Conservation (phyloP, 2,888 invertebrate genomes). For the Fabriciana adippe region DNA sequence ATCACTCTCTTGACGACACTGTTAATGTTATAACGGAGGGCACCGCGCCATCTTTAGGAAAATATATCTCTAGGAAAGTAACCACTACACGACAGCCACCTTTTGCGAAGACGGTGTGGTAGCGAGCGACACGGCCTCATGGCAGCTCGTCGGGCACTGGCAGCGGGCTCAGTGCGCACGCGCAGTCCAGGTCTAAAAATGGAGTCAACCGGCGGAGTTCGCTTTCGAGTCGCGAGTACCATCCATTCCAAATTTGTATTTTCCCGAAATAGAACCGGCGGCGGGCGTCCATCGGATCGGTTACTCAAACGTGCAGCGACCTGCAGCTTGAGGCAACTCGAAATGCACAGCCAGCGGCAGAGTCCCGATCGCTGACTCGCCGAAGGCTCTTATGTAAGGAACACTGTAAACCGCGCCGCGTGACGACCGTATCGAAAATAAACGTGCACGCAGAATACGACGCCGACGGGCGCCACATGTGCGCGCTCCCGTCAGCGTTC, state of each 20-base stretch:
- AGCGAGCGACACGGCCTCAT: constrained; percentile 75
- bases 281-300: constrained; percentile 80
- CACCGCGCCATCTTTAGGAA: constrained; percentile 57
- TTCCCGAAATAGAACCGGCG: constrained; percentile 87
- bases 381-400: constrained; percentile 70
- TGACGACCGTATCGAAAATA: constrained; percentile 80
- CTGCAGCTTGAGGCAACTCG: constrained; percentile 67
- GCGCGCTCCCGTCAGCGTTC: constrained; percentile 71
- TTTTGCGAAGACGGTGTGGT: constrained; percentile 54
- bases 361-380: constrained; percentile 51
- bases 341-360: constrained; percentile 54
- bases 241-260: constrained; percentile 91
- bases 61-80: constrained; percentile 42
- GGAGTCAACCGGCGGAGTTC: constrained; percentile 79
- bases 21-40: constrained; percentile 28
- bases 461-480: constrained; percentile 75
- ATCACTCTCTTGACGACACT: constrained; percentile 37
- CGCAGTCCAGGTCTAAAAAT: constrained; percentile 82
- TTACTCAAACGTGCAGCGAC: constrained; percentile 79
- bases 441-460: constrained; percentile 68
- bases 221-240: constrained; percentile 80
- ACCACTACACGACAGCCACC: constrained; percentile 46
- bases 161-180: constrained; percentile 75
- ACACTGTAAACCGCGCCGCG: constrained; percentile 74
- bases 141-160: constrained; percentile 76